These are phyloP conservation scores for Sinonovacula constricta DNA, from an alignment of 1,140 invertebrate species.

Conservation along the genomic window DNA sequence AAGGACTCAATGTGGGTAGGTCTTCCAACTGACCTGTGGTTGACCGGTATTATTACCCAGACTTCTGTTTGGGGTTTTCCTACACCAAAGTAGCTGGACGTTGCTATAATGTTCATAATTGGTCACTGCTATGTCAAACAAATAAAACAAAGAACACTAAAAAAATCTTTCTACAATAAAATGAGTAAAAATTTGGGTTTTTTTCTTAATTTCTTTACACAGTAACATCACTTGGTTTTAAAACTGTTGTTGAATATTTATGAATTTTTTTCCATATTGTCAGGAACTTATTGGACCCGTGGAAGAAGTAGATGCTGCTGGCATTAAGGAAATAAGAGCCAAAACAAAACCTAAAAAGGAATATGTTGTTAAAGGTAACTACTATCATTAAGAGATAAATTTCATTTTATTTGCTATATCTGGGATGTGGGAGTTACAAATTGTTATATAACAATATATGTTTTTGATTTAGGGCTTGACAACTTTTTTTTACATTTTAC, in stretches of 20 bases:
- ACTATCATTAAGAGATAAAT: background rate
- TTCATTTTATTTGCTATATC: background rate
- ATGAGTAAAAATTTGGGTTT: background rate
- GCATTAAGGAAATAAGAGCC: background rate
- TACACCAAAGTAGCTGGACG: too few relatives aligned
- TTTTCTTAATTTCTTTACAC: background rate
- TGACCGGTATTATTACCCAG: too few relatives aligned
- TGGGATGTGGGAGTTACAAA: background rate
- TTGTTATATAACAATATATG: background rate
- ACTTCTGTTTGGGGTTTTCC: too few relatives aligned
- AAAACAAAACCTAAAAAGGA: conserved; percentile 40
- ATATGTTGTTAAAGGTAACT: conserved; percentile 53
- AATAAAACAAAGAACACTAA: background rate
- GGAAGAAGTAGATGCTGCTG: conserved; percentile 1
- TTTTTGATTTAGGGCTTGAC: background rate
- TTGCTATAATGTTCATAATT: too few relatives aligned
- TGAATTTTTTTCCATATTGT: too few relatives aligned
- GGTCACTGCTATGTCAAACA: background rate
- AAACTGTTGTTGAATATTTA: background rate
- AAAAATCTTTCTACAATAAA: background rate
- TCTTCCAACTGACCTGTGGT: too few relatives aligned
- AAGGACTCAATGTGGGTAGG: too few relatives aligned
- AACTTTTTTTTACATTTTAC: background rate
- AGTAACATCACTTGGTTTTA: background rate
- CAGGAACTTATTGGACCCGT: conserved; percentile 40